Percentiles rank a stretch among this genome's conserved stretches.
phyloP scores from a whole-genome alignment of 2,113 vertebrate species.

The Pelusios castaneus region DNA sequence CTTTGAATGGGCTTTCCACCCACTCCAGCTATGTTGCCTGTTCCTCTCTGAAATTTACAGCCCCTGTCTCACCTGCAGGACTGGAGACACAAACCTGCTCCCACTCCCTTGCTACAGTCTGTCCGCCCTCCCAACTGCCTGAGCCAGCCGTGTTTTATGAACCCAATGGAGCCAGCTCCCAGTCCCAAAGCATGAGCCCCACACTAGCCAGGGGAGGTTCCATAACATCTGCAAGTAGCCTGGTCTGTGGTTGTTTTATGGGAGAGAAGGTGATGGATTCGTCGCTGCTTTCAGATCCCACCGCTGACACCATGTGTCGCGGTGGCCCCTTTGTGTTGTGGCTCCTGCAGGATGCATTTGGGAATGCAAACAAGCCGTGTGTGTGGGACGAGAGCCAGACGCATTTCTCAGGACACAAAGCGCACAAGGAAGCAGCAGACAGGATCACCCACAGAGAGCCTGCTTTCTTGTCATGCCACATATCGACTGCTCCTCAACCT shows the following conservation, averaged over 20 bases:
- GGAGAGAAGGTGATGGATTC: too few relatives aligned
- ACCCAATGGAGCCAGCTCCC: accelerated
- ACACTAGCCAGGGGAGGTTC: background rate
- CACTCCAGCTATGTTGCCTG: accelerated
- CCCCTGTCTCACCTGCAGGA: background rate
- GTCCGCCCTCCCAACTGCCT: background rate
- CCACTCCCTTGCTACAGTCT: background rate
- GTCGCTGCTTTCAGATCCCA: background rate
- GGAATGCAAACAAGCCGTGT: too few relatives aligned
- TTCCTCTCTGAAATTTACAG: background rate
- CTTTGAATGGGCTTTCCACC: background rate
- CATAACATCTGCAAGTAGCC: background rate
- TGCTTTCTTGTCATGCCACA: background rate
- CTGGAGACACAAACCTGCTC: background rate
- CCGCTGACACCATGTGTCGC: background rate
- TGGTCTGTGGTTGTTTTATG: background rate
- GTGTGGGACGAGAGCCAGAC: background rate
- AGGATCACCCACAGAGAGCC: background rate
- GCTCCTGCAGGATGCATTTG: background rate
- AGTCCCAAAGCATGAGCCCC: background rate
- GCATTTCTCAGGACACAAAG: background rate
- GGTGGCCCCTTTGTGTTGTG: background rate
- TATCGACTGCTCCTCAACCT: background rate
- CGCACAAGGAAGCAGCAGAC: background rate
- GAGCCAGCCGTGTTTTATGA: background rate